A percentile compares a stretch with the other conserved stretches of the same genome.
Conservation (phyloP, 1,140 invertebrate genomes). For the Dolichoris vasculosae region DNA sequence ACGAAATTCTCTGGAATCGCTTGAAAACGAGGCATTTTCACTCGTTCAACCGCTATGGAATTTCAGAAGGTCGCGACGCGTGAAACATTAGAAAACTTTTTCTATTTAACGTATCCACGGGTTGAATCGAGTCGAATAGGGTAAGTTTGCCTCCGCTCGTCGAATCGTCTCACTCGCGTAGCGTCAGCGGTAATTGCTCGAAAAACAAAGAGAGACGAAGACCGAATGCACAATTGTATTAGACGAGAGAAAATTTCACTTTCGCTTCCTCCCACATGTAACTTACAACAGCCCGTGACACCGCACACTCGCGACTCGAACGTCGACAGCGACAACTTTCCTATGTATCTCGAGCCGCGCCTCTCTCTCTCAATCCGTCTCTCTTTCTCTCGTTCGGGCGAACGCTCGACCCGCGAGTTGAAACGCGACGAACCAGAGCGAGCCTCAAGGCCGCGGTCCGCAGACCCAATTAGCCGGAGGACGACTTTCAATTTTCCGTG, state of each 20-base stretch:
- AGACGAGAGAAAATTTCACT: conserved; percentile 62
- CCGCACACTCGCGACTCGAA: conserved; percentile 62
- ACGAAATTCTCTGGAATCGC: too few relatives aligned
- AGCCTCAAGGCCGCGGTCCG: conserved; percentile 35
- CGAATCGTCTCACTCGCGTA: too few relatives aligned
- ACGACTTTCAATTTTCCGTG: conserved; percentile 36
- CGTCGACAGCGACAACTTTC: neutral
- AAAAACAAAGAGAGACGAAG: neutral
- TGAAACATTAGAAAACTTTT: too few relatives aligned
- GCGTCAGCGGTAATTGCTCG: neutral
- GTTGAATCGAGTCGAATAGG: too few relatives aligned
- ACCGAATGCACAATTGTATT: conserved; percentile 43
- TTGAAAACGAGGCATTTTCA: too few relatives aligned
- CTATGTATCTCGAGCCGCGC: neutral
- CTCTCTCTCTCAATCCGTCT: conserved; percentile 19
- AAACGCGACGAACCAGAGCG: neutral
- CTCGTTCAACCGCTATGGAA: too few relatives aligned
- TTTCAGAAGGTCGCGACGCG: too few relatives aligned
- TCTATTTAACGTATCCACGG: too few relatives aligned
- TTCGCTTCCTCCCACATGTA: conserved; percentile 54
- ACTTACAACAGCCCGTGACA: conserved; percentile 48
- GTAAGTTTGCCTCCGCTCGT: too few relatives aligned
- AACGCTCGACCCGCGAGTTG: conserved; percentile 31
- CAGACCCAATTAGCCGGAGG: conserved; percentile 32
- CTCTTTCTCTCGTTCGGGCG: conserved; percentile 22